Base-by-base conservation (phyloP, 2,797 vertebrate genomes). In the Trachurus trachurus region DNA sequence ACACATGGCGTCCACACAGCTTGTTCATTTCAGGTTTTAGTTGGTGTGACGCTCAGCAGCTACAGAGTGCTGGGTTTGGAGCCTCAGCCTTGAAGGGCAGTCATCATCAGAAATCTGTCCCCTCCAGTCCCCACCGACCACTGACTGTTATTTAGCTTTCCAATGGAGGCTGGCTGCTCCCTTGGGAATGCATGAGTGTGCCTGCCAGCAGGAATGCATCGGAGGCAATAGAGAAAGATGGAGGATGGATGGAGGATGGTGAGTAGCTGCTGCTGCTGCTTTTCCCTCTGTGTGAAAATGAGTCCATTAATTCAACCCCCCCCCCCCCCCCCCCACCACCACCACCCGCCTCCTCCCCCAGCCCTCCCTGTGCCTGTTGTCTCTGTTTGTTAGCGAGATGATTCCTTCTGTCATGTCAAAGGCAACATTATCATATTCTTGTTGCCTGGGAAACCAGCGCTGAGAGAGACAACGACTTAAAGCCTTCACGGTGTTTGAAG, bases 401-500 rank as follows among this genome's bases (percentile, higher is more conserved):
- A 95, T 96, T 95, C 94, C 93, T 94, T 94, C 94, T 95, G 94
- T 95, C 94, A 95, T 94, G 93, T 95, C 94, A 95, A 94, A 94
- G 94, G 94, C 88, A 95, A 95, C 93, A 95, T 96, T 95, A 95
- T 94, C 94, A 95, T 96, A 95, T 94, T 91, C 93, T 85, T 92
- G 95, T 95, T 96, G 94, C 94, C 94, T 80, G 91, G 95, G 94
- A 94, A 95, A 95, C 95, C 91, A 60, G 90, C 62, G 70, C 89
- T 44, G 87, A 89, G 90, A 82, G 85, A 93, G 90, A 92, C 91
- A 89, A 89, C 82, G 89, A 92, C 89, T 94, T 92, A 88, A 93
- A 95, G 89, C 93, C 87, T 91, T 74, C 72, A 40, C 60, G 70
- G 85, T 80, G 89, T 94, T 94, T 94, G 92, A 94, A 93, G 92